Evolutionary conservation across 2,113 vertebrate genomes (phyloP), one percentile per base, ranked within the genome.

Genomic region (Dissostichus mawsoni): DNA sequence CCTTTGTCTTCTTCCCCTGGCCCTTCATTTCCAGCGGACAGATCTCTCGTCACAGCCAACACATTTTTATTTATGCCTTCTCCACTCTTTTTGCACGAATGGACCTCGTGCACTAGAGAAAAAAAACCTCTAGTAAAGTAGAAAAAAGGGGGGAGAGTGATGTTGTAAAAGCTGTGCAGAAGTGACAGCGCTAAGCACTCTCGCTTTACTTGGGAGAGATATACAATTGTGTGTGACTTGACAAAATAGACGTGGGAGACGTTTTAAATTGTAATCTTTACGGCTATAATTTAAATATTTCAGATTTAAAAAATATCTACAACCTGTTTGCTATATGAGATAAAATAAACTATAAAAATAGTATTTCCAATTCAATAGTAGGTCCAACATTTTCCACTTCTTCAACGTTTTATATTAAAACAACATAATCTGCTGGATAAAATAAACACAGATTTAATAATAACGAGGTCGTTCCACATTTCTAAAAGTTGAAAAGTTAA

Each of bases 1-100:
- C 89, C 80, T 90, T 96, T 96, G 96, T 96, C 95, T 96, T 89
- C 77, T 78, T 83, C 89, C 94, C 94, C 92, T 89, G 81, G 87
- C 89, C 90, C 91, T 93, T 93, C 89, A 92, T 93, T 95, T 95
- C 92, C 93, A 93, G 91, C 93, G 92, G 92, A 93, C 95, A 94
- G 84, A 89, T 93, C 88, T 91, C 90, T 92, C 90, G 90, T 92
- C 92, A 92, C 89, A 91, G 85, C 90, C 87, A 90, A 87, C 91
- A 89, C 87, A 84, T 89, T 93, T 91, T 88, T 91, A 91, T 91
- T 88, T 91, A 89, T 91, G 85, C 90, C 83, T 88, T 88, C 82
- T 76, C 78, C 76, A 68, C 85, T 77, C 76, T 76, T 70, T 72
- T 69, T 81, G 71, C 83, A 77, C 89, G 81, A 90, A 89, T 84